Evolutionary conservation across 2,113 vertebrate genomes (phyloP).

Genomic region (Echinops telfairi): DNA sequence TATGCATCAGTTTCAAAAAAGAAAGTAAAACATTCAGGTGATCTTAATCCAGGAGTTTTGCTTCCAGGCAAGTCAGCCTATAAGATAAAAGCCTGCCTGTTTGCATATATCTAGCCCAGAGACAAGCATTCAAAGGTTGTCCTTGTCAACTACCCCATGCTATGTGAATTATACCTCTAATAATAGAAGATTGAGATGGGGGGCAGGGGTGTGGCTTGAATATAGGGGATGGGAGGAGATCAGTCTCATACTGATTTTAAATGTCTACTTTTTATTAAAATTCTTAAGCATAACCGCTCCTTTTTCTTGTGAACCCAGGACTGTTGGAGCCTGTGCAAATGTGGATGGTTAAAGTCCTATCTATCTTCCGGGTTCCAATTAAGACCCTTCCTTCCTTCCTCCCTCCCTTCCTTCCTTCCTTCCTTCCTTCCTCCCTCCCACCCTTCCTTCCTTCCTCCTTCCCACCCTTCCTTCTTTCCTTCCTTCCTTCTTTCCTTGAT

Average conservation of each 20-base stretch:
- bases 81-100: constrained; percentile 14
- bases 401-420: not conserved
- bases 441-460: no score
- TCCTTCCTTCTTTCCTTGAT: not conserved
- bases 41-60: constrained; percentile 36
- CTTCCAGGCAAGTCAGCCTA: constrained; percentile 41
- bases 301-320: not conserved
- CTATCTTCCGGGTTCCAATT: not conserved
- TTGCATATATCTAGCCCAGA: not conserved
- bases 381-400: not conserved
- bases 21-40: constrained; percentile 1
- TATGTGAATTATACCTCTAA: not conserved
- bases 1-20: not conserved
- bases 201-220: not conserved
- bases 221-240: no score
- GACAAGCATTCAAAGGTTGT: not conserved
- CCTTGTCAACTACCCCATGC: not conserved
- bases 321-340: not conserved
- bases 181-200: not conserved
- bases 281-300: not conserved
- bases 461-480: no score
- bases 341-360: not conserved
- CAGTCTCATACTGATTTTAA: not conserved
- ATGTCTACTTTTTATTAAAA: constrained; percentile 46
- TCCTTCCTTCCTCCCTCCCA: no score